Base-by-base conservation (phyloP, 2,888 invertebrate species). In the Gymnoscelis rufifasciata region DNA sequence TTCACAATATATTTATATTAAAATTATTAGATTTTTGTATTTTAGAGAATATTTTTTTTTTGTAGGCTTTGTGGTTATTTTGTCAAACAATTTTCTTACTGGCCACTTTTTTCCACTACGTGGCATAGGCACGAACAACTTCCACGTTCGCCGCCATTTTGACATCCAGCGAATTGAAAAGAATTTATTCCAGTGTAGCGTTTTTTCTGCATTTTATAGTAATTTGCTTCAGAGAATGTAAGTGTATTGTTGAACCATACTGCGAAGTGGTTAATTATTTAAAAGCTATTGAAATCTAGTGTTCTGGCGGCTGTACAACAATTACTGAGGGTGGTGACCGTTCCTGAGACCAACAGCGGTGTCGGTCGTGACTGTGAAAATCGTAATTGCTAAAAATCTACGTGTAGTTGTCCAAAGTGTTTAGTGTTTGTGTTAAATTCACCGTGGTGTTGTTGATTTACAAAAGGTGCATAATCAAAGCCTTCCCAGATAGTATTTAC, bases 121-220 rank as follows among this genome's bases (percentile, higher is more conserved):
- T 93, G 93, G 93, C 93, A 93, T 90, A 90, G 90, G 91, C 90
- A 91, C 90, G 91, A 91, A 90, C 86, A 90, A 91, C 90, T 91
- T 92, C 91, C 91, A 91, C 92, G 91, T 92, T 92, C 93, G 93
- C 93, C 88, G 88, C 88, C 93, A 93, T 93, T 92, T 93, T 93
- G 92, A 93, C 92, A 92, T 91, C 90, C 91, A 92, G 91, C 89
- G 90, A 91, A 90, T 91, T 91, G 80, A 79, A 89, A 89, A 90
- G 91, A 90, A 90, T 91, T 90, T 89, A 87, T 90, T 91, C 90
- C 90, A 92, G 91, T 91, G 90, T 90, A 90, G 89, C 90, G 89
- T 90, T 91, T 81, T 91, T 91, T 88, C 88, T 84, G 88, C 82
- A 82, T 89, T 88, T 82, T 84, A 75, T 78, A 81, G 78, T 83